phyloP scores from a whole-genome alignment of 2,113 vertebrate species.

The Phyllopteryx taeniolatus region DNA sequence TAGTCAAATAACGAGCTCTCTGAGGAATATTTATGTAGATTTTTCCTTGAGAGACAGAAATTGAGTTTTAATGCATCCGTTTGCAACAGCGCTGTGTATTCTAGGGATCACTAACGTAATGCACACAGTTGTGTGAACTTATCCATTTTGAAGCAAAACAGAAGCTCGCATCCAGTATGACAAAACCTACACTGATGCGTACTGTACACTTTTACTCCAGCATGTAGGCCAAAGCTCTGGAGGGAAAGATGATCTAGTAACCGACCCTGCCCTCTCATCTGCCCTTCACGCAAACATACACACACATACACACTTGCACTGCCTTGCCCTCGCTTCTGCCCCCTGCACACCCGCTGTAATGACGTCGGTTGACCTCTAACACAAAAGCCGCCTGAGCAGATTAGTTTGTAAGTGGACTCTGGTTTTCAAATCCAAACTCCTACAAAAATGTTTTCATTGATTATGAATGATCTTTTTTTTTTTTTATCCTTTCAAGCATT shows the following conservation, averaged over 20 bases:
- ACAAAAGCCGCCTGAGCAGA: conserved; percentile 64
- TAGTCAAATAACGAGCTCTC: background rate
- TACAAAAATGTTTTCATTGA: conserved; percentile 53
- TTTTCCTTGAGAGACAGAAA: background rate
- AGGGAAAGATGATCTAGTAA: conserved; percentile 70
- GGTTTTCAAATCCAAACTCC: conserved; percentile 55
- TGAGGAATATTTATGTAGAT: background rate
- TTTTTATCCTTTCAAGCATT: conserved; percentile 2
- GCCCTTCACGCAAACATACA: conserved; percentile 66
- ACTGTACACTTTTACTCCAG: conserved; percentile 19
- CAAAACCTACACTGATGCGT: background rate
- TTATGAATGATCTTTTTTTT: conserved; percentile 30
- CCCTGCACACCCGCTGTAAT: conserved; percentile 63
- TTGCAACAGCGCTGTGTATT: background rate
- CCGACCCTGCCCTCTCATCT: conserved; percentile 65
- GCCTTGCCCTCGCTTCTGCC: conserved; percentile 61
- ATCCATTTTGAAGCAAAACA: background rate
- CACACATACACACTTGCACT: conserved; percentile 28
- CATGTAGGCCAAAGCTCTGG: conserved; percentile 55
- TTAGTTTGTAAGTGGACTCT: conserved; percentile 70
- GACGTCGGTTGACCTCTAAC: conserved; percentile 75
- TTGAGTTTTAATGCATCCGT: background rate
- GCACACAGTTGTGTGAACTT: background rate
- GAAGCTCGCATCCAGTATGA: background rate
- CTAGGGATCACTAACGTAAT: background rate